phyloP scores from a whole-genome alignment of 37 sponge, comb jelly and placozoan genomes.

The Ianthella basta region DNA sequence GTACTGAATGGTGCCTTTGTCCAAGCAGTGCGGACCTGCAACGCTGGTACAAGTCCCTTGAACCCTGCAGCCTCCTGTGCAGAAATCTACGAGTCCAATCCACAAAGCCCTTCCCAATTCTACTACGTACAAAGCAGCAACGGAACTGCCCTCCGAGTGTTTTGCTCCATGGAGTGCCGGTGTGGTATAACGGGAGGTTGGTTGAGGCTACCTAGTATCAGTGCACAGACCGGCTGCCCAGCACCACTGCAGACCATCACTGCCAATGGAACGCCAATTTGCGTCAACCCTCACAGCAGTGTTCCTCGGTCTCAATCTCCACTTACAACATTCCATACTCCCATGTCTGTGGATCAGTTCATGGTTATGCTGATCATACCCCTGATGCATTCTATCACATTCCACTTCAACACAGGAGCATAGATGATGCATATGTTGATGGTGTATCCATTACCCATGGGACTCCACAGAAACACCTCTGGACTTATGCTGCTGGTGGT shows the following conservation, averaged over 20 bases:
- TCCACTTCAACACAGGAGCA: not conserved
- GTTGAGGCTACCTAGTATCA: not conserved
- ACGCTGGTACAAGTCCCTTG: not conserved
- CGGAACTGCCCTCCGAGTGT: not conserved
- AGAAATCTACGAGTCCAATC: not conserved
- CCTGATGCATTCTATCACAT: not conserved
- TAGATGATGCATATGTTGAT: not conserved
- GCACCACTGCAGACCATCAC: too few species aligned
- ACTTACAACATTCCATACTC: not conserved
- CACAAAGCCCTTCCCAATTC: not conserved
- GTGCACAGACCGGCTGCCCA: too few species aligned
- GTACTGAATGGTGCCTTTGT: too few species aligned
- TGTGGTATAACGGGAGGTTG: not conserved
- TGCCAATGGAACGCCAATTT: not conserved
- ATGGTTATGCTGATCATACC: not conserved
- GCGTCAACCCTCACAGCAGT: not conserved
- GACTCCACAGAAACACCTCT: not conserved
- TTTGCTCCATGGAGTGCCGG: not conserved
- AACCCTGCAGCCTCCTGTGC: not conserved
- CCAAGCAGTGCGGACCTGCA: too few species aligned
- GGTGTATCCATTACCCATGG: slow-evolving; percentile 10
- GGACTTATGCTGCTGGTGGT: not conserved
- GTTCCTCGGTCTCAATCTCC: not conserved
- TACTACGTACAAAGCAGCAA: not conserved
- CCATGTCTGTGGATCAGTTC: not conserved